Evolutionary conservation across 2,888 invertebrate species (phyloP).

Genomic region (Amitus sp.): DNA sequence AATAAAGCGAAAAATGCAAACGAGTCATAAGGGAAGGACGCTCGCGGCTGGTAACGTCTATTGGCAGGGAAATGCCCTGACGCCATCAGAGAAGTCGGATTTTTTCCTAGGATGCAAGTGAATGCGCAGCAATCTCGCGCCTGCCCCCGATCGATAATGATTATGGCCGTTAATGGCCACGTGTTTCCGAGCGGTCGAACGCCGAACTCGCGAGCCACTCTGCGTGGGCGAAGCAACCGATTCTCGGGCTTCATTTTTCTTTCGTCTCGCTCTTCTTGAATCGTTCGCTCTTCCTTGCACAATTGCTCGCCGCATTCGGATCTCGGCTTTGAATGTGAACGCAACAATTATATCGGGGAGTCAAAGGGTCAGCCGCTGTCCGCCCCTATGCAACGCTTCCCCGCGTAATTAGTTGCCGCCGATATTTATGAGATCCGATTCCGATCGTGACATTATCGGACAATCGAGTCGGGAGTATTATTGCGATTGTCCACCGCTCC

Average conservation of each 20-base stretch:
- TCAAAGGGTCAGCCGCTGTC: conserved; percentile 41
- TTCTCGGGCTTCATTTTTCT: conserved; percentile 20
- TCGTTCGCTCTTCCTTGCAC: conserved; percentile 11
- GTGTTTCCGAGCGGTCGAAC: conserved; percentile 50
- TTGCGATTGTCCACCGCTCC: not conserved
- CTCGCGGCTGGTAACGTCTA: conserved; percentile 19
- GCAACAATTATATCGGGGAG: conserved; percentile 34
- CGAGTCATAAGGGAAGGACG: conserved; percentile 28
- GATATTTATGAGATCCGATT: conserved; percentile 55
- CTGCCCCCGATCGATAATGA: conserved; percentile 58
- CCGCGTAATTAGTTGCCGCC: conserved; percentile 52
- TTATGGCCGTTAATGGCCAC: conserved; percentile 62
- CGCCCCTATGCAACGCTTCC: conserved; percentile 46
- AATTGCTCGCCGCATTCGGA: conserved; percentile 24
- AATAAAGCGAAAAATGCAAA: conserved; percentile 30
- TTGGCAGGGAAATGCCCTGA: conserved; percentile 3
- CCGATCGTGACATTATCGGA: conserved; percentile 36
- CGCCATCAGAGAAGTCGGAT: conserved; percentile 12
- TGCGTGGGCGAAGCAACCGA: conserved; percentile 5
- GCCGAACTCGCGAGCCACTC: conserved; percentile 11
- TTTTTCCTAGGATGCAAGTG: conserved; percentile 27
- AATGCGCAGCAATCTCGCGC: conserved; percentile 6
- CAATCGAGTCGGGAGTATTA: conserved; percentile 8
- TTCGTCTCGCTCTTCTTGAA: conserved; percentile 23
- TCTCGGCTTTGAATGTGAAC: conserved; percentile 23